Conservation (phyloP, 2,113 vertebrate species). For the Ochotona curzoniae region DNA sequence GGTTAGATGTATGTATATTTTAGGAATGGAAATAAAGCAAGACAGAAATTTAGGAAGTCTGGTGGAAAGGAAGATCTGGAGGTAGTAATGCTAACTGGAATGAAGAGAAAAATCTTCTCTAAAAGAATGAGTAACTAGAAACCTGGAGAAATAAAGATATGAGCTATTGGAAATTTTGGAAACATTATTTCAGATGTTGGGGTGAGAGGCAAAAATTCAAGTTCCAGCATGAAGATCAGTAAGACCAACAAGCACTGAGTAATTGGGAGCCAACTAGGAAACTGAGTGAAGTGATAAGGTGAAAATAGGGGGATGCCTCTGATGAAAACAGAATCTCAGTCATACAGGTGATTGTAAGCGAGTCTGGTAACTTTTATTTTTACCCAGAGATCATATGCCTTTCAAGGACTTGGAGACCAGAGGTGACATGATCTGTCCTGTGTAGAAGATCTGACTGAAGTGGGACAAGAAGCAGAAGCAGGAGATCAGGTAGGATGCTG, state of each 20-base stretch:
- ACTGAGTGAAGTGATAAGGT: not conserved
- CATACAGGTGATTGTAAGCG: not conserved
- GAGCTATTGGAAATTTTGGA: not conserved
- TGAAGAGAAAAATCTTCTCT: not conserved
- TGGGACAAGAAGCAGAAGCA: not conserved
- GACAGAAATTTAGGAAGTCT: not conserved
- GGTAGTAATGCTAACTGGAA: not conserved
- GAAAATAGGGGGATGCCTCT: not conserved
- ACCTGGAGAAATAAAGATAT: not conserved
- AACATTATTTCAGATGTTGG: not conserved
- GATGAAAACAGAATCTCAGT: not conserved
- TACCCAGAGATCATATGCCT: not conserved
- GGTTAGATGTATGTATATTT: not conserved
- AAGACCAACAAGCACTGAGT: conserved; percentile 4
- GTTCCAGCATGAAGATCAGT: not conserved
- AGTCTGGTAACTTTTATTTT: not conserved
- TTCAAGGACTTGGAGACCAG: conserved; percentile 14
- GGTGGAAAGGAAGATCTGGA: too few relatives aligned
- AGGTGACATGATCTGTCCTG: not conserved
- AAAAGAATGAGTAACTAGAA: not conserved
- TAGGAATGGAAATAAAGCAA: conserved; percentile 11
- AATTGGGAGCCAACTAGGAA: not conserved
- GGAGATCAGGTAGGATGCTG: not conserved
- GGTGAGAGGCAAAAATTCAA: not conserved
- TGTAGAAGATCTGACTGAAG: not conserved